A percentile compares a stretch with the other conserved stretches of the same genome.
Conservation (phyloP, 2,888 invertebrate species). For the Malacosoma neustria region DNA sequence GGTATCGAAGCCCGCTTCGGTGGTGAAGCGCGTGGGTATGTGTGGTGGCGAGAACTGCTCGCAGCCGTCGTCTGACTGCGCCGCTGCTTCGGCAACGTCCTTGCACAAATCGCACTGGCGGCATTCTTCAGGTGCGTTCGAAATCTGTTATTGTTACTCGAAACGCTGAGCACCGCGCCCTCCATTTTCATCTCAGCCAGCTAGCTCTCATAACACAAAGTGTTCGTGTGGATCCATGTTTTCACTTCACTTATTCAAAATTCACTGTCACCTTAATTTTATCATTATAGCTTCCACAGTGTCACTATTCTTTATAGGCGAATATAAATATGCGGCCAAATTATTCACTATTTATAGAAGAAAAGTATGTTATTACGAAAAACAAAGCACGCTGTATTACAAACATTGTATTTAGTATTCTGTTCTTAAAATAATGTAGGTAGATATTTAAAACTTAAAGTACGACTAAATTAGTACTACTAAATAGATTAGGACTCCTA, state of each 20-base stretch:
- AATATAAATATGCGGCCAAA: background rate
- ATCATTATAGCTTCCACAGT: background rate
- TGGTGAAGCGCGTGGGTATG: conserved; percentile 54
- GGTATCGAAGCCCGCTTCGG: conserved; percentile 51
- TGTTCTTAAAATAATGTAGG: too few species aligned
- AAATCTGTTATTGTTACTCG: conserved; percentile 58
- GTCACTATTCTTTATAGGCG: conserved; percentile 12
- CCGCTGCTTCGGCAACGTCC: conserved; percentile 64
- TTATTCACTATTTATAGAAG: background rate
- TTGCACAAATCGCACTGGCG: conserved; percentile 59
- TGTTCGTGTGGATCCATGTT: conserved; percentile 51
- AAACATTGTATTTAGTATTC: too few species aligned
- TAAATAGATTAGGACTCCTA: too few species aligned
- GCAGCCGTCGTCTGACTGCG: conserved; percentile 39
- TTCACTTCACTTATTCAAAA: conserved; percentile 8
- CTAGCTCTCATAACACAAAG: conserved; percentile 29
- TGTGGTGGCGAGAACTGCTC: conserved; percentile 50
- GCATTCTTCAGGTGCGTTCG: conserved; percentile 63
- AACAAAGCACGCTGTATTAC: background rate
- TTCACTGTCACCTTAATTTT: background rate
- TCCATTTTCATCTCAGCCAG: conserved; percentile 45
- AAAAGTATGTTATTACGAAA: too few species aligned
- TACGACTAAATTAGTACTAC: too few species aligned
- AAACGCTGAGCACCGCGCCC: conserved; percentile 67
- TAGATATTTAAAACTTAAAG: too few species aligned